Evolutionary conservation across 2,113 vertebrate species (phyloP), one percentile per base, ranked within the genome.

Genomic region (Pteronura brasiliensis): DNA sequence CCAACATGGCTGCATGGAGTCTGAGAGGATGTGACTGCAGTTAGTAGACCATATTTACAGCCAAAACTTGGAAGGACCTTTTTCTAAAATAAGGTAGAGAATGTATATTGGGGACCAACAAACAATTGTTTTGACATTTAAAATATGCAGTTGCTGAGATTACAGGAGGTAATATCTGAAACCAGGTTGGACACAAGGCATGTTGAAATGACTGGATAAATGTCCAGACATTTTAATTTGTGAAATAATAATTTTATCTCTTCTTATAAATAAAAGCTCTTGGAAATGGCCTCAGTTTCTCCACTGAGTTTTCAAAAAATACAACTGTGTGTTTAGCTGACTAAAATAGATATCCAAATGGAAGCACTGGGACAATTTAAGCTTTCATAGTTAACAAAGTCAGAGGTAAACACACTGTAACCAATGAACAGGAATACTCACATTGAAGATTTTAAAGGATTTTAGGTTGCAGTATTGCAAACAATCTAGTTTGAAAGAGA

Each of bases 1-100:
- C 0, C 23, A 39, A 17, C 2, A 7, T 17, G 20, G 20, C n/a
- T 69, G 0, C 4, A 0, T 12, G 59, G 44, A 79, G 5, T 23
- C 90, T 59, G 69, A 84, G 2, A 81, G 61, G 59, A 13, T 36
- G 5, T 21, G 42, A 61, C 29, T 76, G 21, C 39, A 84, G 14
- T 27, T 23, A 0, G 67, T 25, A 76, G 25, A 21, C 3, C 25
- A 12, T 27, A 18, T 81, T 29, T 39, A 23, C 2, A 20, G 23
- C 8, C 31, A 39, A 80, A 80, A 74, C 4, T 8, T 44, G 9
- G 29, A 65, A 42, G 44, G 15, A 31, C 1, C 7, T 55, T 12
- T 42, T 88, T 90, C 23, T 42, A 29, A 59, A 49, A 82, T 39
- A 42, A 76, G 42, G 7, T 29, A 39, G 8, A 36, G 20, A 61